Evolutionary conservation across 2,113 vertebrate species (phyloP), one percentile per base, ranked within the genome.

Genomic region (Scopus umbretta): DNA sequence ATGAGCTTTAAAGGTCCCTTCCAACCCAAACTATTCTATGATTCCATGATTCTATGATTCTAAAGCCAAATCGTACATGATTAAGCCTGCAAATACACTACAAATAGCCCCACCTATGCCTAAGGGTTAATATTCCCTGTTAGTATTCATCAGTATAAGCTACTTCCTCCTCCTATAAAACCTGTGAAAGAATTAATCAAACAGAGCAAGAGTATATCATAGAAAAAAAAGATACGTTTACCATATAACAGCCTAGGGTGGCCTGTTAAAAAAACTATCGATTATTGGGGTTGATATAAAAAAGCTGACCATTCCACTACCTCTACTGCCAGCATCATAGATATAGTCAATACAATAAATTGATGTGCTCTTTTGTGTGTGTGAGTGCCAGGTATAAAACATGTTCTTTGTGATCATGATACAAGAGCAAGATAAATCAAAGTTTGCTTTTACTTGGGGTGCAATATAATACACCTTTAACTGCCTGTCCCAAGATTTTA

Each of bases 311-410:
- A 61, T 72, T 72, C 55, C 19, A 40, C 36, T 22, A 66, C 36
- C 11, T n/a, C 36, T 71, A 36, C 43, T 52, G 45, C 29, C 13
- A 21, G 61, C 76, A 36, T n/a, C 2, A 2, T 9, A 42, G 29
- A 20, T 40, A 21, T 7, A 43, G 25, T 52, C 45, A 61, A 29
- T 17, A 34, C 3, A 2, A 62, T n/a, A 71, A 72, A n/a, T 7
- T n/a, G 15, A 42, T 1, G 1, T 23, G 38, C 30, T 42, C n/a
- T 52, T 61, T 11, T 5, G 4, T 52, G 30, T 3, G 12, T n/a
- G 17, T 22, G 29, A 27, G 29, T 59, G 36, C 11, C 45, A 61
- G 30, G 29, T 71, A 50, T 52, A 61, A 71, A 71, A 82, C 15
- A 10, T 8, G 29, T 27, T 50, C 9, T 16, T 67, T 75, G 12